phyloP scores from a whole-genome alignment of 2,113 vertebrate genomes.

The Mixornis gularis region DNA sequence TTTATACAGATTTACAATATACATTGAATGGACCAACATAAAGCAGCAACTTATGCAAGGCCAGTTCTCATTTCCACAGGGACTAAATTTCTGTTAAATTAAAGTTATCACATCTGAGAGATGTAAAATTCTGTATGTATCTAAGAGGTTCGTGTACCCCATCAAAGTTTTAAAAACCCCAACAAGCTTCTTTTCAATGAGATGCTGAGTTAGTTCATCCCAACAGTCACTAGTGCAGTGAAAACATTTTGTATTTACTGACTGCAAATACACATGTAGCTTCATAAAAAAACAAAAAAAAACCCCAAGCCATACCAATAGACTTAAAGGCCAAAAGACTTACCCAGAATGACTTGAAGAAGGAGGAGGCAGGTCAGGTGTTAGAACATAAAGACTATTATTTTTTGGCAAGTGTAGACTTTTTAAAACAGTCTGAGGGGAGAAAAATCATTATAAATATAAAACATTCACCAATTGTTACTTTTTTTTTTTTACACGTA shows the following conservation, averaged over 20 bases:
- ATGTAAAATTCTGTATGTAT: background rate
- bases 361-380: slow-evolving; percentile 89
- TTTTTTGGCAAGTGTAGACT: slow-evolving; percentile 98
- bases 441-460: slow-evolving; percentile 28
- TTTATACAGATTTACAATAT: background rate
- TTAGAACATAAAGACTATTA: slow-evolving; percentile 97
- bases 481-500: background rate
- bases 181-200: background rate
- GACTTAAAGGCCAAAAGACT: slow-evolving; percentile 29
- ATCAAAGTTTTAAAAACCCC: background rate
- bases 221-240: background rate
- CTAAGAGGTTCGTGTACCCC: background rate
- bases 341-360: slow-evolving; percentile 94
- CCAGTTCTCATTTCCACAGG: background rate
- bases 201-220: background rate
- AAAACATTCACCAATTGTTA: background rate
- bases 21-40: background rate
- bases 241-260: background rate
- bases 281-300: background rate
- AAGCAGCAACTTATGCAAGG: background rate
- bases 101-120: background rate
- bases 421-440: slow-evolving; percentile 85
- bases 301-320: background rate
- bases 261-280: background rate
- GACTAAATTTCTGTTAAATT: background rate